Evolutionary conservation across 2,113 vertebrate species (phyloP), one percentile per base, ranked within the genome.

Genomic region (Peromyscus maniculatus): DNA sequence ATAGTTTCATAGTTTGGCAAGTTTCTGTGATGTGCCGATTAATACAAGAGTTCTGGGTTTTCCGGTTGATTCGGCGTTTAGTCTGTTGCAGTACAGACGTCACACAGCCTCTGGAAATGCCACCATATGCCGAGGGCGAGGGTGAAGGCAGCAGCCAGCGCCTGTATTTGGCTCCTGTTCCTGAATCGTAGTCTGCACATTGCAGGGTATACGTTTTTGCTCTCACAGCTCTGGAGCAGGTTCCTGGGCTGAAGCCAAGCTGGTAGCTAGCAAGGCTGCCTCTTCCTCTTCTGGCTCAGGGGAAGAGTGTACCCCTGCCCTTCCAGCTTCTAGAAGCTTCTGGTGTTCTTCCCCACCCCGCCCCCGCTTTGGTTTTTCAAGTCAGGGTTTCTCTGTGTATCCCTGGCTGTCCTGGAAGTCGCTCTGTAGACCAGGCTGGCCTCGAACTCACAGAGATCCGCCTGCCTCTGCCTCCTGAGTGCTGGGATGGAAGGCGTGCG

Each of bases 291-390:
- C 17, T 39, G 31, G 46, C 19, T 83, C 84, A 36, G n/a, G 15
- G 17, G 78, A 52, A 64, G 59, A 57, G 22, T 21, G 12, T 5
- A 17, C 69, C 39, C 39, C 57, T n/a, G 52, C 19, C 13, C 15
- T n/a, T 19, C 12, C 31, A n/a, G 87, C 77, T 86, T 87, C 91
- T 49, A 11, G 80, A 96, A 31, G 74, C 55, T 90, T 87, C 46
- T 24, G 16, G 1, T 17, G 16, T n/a, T 59, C 36, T 72, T 19
- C 36, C 5, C 71, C 7, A 0, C 19, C 71, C 36, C 7, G 9
- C n/a, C 36, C 0, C 19, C 19, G 1, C 19, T 74, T 74, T 74
- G 71, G 4, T 17, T 72, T 72, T 72, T 36, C 17, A 15, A 72
- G 69, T n/a, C 16, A n/a, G 69, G 69, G 33, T 71, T 71, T 71